Percentiles rank a stretch among this genome's conserved stretches.
Evolutionary conservation across 2,888 invertebrate species (phyloP).

Genomic region (Macrophya annulata): DNA sequence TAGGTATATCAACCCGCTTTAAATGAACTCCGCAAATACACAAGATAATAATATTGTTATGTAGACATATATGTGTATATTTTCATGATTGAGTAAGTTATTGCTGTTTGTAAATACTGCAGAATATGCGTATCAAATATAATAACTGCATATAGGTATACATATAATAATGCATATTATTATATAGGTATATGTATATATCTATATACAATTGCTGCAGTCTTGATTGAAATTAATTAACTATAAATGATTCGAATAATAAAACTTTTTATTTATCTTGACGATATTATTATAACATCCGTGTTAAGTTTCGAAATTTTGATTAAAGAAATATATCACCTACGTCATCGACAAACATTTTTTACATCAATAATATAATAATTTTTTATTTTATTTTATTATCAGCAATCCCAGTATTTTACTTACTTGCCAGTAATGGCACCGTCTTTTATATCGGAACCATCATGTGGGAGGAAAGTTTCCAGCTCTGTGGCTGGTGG

Average conservation of each 20-base stretch:
- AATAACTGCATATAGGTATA: neutral
- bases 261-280: no score
- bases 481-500: constrained; percentile 87
- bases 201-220: neutral
- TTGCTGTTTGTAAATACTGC: neutral
- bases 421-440: constrained; percentile 73
- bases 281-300: no score
- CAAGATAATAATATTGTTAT: neutral
- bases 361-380: neutral
- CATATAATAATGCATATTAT: no score
- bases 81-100: neutral
- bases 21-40: neutral
- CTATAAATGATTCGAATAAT: neutral
- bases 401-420: neutral
- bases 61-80: neutral
- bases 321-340: no score
- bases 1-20: neutral
- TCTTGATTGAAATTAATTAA: neutral
- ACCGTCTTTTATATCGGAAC: constrained; percentile 79
- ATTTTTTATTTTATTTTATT: neutral
- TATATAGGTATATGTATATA: neutral
- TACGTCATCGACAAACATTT: no score
- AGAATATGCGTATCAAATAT: neutral
- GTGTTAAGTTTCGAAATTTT: no score
- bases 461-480: constrained; percentile 89